Conservation (phyloP, 1,140 invertebrate species). For the Drosophila carrolli region DNA sequence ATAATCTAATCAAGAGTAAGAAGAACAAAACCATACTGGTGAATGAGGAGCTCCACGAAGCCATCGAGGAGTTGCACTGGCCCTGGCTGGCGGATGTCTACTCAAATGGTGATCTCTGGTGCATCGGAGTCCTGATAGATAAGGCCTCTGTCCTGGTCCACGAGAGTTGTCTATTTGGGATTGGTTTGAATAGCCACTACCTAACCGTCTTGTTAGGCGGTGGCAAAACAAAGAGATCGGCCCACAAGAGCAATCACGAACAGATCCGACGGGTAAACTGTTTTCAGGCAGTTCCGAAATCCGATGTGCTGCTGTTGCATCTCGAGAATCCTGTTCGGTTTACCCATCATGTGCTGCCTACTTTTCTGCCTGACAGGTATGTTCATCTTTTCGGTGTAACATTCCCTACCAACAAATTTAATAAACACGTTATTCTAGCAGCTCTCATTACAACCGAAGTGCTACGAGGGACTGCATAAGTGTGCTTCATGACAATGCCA, state of each 20-base stretch:
- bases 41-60: slow-evolving; percentile 71
- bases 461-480: slow-evolving; percentile 64
- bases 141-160: slow-evolving; percentile 88
- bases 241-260: slow-evolving; percentile 88
- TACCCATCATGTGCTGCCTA: slow-evolving; percentile 88
- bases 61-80: slow-evolving; percentile 76
- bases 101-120: slow-evolving; percentile 88
- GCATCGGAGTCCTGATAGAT: slow-evolving; percentile 88
- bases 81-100: slow-evolving; percentile 90
- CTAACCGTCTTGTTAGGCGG: slow-evolving; percentile 88
- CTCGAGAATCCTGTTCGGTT: slow-evolving; percentile 86
- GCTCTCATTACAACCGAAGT: slow-evolving; percentile 10
- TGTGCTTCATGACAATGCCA: slow-evolving; percentile 70
- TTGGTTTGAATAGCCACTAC: slow-evolving; percentile 87
- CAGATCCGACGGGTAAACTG: slow-evolving; percentile 87
- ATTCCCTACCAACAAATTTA: neutral
- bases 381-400: neutral
- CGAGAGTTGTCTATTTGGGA: slow-evolving; percentile 85
- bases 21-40: slow-evolving; percentile 74
- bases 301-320: slow-evolving; percentile 87
- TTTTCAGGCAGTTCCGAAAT: slow-evolving; percentile 85
- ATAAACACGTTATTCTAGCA: neutral
- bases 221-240: slow-evolving; percentile 85
- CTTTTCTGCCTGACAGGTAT: slow-evolving; percentile 82
- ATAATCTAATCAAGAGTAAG: slow-evolving; percentile 64